Evolutionary conservation across 2,113 vertebrate genomes (phyloP), one percentile per base, ranked within the genome.

Genomic region (Leptosomus discolor): DNA sequence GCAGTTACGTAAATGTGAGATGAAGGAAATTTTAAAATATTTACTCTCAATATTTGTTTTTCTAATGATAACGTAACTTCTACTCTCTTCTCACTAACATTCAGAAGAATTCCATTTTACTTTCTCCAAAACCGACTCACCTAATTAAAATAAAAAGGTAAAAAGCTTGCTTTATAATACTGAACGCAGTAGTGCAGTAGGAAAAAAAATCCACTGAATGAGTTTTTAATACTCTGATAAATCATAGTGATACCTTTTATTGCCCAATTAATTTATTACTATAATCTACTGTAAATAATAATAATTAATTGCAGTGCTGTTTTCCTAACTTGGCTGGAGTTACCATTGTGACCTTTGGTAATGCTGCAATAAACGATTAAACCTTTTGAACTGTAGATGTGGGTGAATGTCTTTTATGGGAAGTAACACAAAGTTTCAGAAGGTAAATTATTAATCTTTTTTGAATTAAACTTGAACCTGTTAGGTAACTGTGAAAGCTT

Each of bases 211-310:
- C 11, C 5, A 68, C 2, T 67, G 73, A 82, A 96, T 68, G 84
- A 92, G 64, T 50, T 87, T 94, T 91, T 90, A 96, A 78, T 82
- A 85, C 74, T 76, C 37, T 77, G 96, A 94, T 84, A 95, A 95
- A 94, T 92, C 73, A 85, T 29, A 87, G 36, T 36, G 51, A 63
- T 85, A 85, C 69, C 43, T 96, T 94, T 95, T 96, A 92, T 87
- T 91, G 48, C 64, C 46, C 60, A 80, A 79, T 92, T 88, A 95
- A 83, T 96, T 97, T 88, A 65, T 46, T 50, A 36, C 67, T 74
- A 18, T 74, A n/a, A n/a, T n/a, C 22, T 85, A 63, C 22, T 57
- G 48, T 94, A 85, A 92, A 88, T 83, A 95, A 78, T 75, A 89
- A 85, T 85, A 95, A 92, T 93, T 83, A 83, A 92, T 94, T 46